These are phyloP conservation scores for Tapirus terrestris DNA, from an alignment of 2,113 vertebrate genomes.

Conservation along the genomic window DNA sequence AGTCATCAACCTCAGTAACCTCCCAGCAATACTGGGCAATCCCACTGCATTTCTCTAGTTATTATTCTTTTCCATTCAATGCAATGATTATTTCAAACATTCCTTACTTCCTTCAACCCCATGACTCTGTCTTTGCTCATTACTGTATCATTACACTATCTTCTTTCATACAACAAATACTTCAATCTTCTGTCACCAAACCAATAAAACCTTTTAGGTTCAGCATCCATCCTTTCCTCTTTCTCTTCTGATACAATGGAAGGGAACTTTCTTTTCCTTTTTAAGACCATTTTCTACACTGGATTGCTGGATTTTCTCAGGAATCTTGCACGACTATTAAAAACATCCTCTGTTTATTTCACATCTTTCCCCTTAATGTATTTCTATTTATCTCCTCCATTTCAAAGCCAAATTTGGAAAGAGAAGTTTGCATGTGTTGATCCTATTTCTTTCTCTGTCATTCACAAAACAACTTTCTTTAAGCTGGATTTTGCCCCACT, in stretches of 20 bases:
- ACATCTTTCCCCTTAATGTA: background rate
- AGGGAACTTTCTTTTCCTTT: background rate
- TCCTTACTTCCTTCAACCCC: background rate
- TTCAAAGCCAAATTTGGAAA: background rate
- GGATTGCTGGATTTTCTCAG: background rate
- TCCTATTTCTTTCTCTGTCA: background rate
- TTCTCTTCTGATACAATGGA: background rate
- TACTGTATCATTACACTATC: background rate
- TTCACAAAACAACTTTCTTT: background rate
- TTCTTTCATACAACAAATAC: background rate
- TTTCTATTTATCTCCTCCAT: background rate
- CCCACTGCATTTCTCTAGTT: background rate
- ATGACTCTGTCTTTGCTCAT: background rate
- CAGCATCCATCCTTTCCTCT: background rate
- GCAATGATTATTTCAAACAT: background rate
- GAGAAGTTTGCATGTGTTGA: no score
- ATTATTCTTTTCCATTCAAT: background rate
- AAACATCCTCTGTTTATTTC: background rate
- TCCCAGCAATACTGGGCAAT: background rate
- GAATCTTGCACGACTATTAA: background rate
- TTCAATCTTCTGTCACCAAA: background rate
- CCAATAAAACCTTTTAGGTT: background rate
- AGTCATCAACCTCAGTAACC: background rate
- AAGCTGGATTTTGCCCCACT: background rate
- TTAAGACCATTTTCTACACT: background rate